Conservation (phyloP, 37 sponge, comb jelly and placozoan species). For the Diacarnus erythraeanus region DNA sequence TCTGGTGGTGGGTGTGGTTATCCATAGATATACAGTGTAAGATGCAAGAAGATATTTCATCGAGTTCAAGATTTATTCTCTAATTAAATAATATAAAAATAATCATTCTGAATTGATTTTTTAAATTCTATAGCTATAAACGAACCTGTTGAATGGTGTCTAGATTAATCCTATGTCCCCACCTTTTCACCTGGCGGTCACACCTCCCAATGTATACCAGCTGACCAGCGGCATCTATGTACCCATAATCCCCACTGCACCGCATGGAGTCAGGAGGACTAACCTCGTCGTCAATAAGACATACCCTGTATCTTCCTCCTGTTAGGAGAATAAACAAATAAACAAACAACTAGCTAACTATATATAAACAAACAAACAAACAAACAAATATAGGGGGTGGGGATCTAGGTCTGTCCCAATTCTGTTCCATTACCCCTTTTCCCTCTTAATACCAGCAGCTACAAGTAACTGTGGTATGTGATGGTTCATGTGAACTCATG, state of each 20-base stretch:
- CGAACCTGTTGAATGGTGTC: conserved; percentile 70
- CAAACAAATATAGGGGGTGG: no score
- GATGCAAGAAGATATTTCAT: conserved; percentile 10
- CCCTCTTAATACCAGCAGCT: no score
- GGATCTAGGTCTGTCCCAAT: no score
- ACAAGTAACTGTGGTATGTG: no score
- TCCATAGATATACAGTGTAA: neutral
- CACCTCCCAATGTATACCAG: conserved; percentile 67
- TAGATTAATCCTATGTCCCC: conserved; percentile 75
- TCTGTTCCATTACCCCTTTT: neutral
- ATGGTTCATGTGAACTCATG: no score
- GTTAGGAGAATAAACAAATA: no score
- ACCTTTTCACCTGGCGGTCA: conserved; percentile 82
- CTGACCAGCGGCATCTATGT: conserved; percentile 20
- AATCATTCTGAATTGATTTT: neutral
- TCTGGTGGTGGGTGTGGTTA: neutral
- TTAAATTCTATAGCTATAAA: neutral
- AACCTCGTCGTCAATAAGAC: conserved; percentile 66
- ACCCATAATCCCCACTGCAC: conserved; percentile 73
- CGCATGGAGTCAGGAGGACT: conserved; percentile 36
- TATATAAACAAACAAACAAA: no score
- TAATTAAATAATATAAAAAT: neutral
- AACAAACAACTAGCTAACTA: no score
- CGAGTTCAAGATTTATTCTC: conserved; percentile 5
- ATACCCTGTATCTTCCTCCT: conserved; percentile 77